phyloP scores from a whole-genome alignment of 2,888 invertebrate genomes.

The Rhagium mordax region DNA sequence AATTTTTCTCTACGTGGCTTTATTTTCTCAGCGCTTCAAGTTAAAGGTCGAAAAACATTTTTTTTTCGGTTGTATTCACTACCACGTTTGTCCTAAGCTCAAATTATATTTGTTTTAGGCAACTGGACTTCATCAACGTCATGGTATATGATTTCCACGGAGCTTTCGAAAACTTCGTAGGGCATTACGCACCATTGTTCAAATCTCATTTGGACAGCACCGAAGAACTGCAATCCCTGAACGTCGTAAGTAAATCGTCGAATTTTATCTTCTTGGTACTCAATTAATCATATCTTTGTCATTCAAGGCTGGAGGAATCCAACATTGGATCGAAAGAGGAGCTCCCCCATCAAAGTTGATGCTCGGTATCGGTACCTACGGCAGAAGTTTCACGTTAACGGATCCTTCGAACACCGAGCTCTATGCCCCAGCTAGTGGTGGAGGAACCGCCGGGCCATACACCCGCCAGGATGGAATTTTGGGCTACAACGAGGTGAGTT shows the following conservation, averaged over 20 bases:
- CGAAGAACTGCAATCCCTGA: conserved; percentile 46
- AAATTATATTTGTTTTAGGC: no score
- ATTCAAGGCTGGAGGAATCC: conserved; percentile 69
- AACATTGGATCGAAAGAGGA: conserved; percentile 74
- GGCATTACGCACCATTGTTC: conserved; percentile 78
- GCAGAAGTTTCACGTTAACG: conserved; percentile 77
- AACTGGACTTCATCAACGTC: conserved; percentile 68
- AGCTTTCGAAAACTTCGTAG: conserved; percentile 76
- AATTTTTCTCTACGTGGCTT: no score
- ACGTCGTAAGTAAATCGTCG: conserved; percentile 48
- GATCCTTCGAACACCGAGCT: conserved; percentile 69
- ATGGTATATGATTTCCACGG: conserved; percentile 77
- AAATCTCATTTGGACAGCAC: conserved; percentile 67
- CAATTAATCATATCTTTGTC: not conserved
- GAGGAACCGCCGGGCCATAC: conserved; percentile 77
- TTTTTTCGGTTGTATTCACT: no score
- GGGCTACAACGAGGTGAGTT: conserved; percentile 80
- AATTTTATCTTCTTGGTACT: not conserved
- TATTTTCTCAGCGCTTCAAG: no score
- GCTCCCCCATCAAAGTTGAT: conserved; percentile 77
- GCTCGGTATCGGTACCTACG: conserved; percentile 82
- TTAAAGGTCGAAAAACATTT: no score
- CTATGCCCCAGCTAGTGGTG: conserved; percentile 74
- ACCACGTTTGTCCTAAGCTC: no score
- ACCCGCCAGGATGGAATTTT: conserved; percentile 77